Base-by-base conservation (phyloP, 2,113 vertebrate genomes). In the Physeter macrocephalus region DNA sequence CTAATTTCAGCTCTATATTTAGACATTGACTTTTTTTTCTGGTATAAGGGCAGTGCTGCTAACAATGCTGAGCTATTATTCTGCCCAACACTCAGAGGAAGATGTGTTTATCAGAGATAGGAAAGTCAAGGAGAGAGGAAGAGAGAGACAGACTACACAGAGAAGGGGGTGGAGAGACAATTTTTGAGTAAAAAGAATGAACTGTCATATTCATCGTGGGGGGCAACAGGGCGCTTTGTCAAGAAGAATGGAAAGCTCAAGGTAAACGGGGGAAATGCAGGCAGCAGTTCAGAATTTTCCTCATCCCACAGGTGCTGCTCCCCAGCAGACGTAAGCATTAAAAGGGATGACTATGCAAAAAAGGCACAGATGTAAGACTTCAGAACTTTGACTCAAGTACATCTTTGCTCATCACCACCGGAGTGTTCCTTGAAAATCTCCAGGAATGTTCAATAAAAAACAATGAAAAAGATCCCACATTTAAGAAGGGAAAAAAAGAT, bases 1-100 rank as follows among this genome's bases (percentile, higher is more conserved):
- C 52, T 97, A 59, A 88, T 93, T 97, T 83, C n/a, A 74, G 62
- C 12, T 46, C 43, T 75, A 34, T 94, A 89, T 87, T 96, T 97
- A 96, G 88, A 90, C 20, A 90, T 4, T 80, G 34, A 46, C 14
- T 61, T 91, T 81, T 59, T 46, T 66, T 17, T 49, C 90, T 92
- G 2, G 14, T 84, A 82, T 80, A 86, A 88, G 64, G 52, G 41
- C 25, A 75, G 39, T 1, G 2, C 13, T 78, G 12, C 39, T 59
- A 86, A 71, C 1, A 29, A 81, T 29, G 8, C n/a, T 46, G 69
- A 83, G 46, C 11, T 46, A 41, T 94, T 67, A 78, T 72, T 89
- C 29, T 92, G 34, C 71, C 5, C 52, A 62, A 83, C 71, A 91
- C 39, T 93, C 52, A 78, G 34, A 82, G 21, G 36, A 96, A 86